These are phyloP conservation scores for Denticeps clupeoides DNA, from an alignment of 2,797 vertebrate species.

Conservation along the genomic window DNA sequence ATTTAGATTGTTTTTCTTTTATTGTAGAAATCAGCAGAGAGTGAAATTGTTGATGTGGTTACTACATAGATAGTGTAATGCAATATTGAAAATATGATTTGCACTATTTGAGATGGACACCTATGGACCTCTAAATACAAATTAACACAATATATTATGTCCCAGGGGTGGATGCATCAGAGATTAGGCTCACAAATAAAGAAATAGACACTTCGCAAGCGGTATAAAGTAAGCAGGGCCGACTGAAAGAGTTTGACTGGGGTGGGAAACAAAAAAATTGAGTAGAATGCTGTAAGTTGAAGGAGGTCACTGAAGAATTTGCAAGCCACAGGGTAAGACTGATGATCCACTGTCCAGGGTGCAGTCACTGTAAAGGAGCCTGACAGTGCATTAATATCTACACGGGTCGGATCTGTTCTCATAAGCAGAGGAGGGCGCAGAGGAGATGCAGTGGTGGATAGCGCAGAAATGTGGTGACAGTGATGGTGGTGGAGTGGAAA, in stretches of 20 bases:
- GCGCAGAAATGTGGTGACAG: neutral
- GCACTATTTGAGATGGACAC: too few species aligned
- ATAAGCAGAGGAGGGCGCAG: conserved; percentile 14
- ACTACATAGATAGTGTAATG: too few species aligned
- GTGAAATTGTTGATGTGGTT: too few species aligned
- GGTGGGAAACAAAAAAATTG: conserved; percentile 17
- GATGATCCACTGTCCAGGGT: conserved; percentile 30
- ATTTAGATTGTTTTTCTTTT: too few species aligned
- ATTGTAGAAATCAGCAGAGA: too few species aligned
- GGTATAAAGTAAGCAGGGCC: conserved; percentile 17
- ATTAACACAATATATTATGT: too few species aligned
- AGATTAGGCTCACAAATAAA: conserved; percentile 3
- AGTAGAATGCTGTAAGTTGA: conserved; percentile 23
- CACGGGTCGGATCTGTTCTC: conserved; percentile 25
- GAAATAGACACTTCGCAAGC: conserved; percentile 13
- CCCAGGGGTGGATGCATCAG: too few species aligned
- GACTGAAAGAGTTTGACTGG: conserved; percentile 25
- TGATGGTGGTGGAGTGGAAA: neutral
- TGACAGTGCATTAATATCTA: conserved; percentile 40
- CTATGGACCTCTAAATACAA: too few species aligned
- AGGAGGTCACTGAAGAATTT: conserved; percentile 30
- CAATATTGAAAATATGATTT: too few species aligned
- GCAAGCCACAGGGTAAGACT: conserved; percentile 28
- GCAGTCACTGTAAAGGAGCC: conserved; percentile 36
- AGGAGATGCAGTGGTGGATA: conserved; percentile 11